Conservation (phyloP, 2,797 vertebrate species). For the Chanos chanos region DNA sequence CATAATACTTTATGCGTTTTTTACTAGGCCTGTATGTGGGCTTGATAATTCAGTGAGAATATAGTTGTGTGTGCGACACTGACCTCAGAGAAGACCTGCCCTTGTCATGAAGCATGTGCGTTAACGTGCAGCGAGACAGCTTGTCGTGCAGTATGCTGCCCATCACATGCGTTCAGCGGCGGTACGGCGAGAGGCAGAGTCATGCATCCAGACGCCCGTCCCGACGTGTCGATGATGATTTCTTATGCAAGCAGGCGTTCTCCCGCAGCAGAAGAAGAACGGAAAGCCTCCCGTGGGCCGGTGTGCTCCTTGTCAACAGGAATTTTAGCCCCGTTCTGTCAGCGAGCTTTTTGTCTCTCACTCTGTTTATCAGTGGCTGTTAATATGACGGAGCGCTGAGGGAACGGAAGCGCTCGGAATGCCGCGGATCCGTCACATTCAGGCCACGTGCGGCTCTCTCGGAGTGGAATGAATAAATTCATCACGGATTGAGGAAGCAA, state of each 20-base stretch:
- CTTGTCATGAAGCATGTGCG: background rate
- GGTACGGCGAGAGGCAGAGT: conserved; percentile 18
- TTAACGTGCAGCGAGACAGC: conserved; percentile 1
- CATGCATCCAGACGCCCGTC: conserved; percentile 18
- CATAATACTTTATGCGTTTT: too few relatives aligned
- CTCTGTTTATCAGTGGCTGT: conserved; percentile 31
- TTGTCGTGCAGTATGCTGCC: conserved; percentile 19
- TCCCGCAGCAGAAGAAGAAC: conserved; percentile 4
- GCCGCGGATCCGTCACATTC: background rate
- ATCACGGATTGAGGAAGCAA: conserved; percentile 2
- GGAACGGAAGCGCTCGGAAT: conserved; percentile 9
- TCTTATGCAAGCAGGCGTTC: conserved; percentile 46
- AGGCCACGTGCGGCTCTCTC: background rate
- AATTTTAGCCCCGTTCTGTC: conserved; percentile 63
- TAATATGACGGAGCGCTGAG: conserved; percentile 15
- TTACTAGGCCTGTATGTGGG: too few relatives aligned
- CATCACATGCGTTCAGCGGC: conserved; percentile 25
- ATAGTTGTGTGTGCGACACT: too few relatives aligned
- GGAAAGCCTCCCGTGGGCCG: conserved; percentile 41
- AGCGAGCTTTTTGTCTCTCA: conserved; percentile 39
- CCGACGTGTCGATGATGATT: conserved; percentile 52
- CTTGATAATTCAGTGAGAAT: background rate
- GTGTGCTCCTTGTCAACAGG: conserved; percentile 53
- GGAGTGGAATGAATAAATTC: conserved; percentile 24
- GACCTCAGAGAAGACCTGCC: too few relatives aligned